A percentile compares a stretch with the other conserved stretches of the same genome.
Evolutionary conservation across 2,888 invertebrate species (phyloP).

Genomic region (Cotesia congregata): DNA sequence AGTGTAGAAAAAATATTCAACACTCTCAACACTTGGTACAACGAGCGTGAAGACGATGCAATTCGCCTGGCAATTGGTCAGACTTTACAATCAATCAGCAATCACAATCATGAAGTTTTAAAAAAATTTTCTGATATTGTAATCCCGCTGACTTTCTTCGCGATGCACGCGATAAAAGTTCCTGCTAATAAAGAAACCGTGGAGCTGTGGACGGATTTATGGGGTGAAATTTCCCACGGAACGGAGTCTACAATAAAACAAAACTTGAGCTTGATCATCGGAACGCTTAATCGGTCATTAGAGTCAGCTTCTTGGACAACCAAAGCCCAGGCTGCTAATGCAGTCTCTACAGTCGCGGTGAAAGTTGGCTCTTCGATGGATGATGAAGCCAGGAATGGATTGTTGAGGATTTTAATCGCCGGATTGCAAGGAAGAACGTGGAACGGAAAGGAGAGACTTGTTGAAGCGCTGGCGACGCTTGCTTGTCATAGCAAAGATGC

Average conservation of each 20-base stretch:
- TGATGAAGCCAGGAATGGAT: constrained; percentile 75
- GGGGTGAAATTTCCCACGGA: constrained; percentile 92
- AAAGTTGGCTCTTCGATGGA: constrained; percentile 78
- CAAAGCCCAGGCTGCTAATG: constrained; percentile 87
- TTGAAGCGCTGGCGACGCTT: constrained; percentile 83
- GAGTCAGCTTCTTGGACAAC: constrained; percentile 89
- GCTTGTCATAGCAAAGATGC: constrained; percentile 76
- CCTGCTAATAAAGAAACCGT: constrained; percentile 76
- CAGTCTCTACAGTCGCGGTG: constrained; percentile 84
- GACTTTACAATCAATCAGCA: constrained; percentile 84
- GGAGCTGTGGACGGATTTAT: constrained; percentile 88
- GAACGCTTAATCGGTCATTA: constrained; percentile 79
- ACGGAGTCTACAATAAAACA: constrained; percentile 81
- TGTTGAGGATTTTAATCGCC: constrained; percentile 78
- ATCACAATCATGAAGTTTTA: constrained; percentile 85
- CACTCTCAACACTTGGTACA: constrained; percentile 77
- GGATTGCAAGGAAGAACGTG: constrained; percentile 88
- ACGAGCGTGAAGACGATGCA: constrained; percentile 82
- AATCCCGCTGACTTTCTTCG: constrained; percentile 89
- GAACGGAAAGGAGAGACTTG: constrained; percentile 88
- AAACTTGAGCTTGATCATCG: constrained; percentile 81
- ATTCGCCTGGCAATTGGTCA: constrained; percentile 81
- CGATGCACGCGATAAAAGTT: constrained; percentile 87
- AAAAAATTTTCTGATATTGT: constrained; percentile 82
- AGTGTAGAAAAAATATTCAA: constrained; percentile 78